These are phyloP conservation scores for Alviniconcha strummeri DNA, from an alignment of 2,888 invertebrate species.

Conservation along the genomic window DNA sequence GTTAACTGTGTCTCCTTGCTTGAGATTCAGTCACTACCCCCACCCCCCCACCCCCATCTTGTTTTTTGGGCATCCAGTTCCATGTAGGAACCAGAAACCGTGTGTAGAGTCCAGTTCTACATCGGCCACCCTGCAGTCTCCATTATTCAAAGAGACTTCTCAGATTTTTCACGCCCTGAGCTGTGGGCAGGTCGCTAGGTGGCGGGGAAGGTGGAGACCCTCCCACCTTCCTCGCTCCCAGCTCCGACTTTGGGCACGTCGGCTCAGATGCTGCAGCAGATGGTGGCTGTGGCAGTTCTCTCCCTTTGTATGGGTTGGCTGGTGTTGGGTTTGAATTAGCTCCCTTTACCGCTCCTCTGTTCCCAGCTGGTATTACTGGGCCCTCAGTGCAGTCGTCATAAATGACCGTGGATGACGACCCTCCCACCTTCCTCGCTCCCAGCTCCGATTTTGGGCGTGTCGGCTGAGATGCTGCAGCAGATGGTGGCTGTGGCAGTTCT, in stretches of 20 bases:
- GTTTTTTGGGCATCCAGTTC: no score
- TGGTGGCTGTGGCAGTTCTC: not conserved
- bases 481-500: not conserved
- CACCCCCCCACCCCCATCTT: no score
- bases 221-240: not conserved
- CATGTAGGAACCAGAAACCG: no score
- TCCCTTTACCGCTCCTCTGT: no score
- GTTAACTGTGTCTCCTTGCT: no score
- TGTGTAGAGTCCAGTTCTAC: not conserved
- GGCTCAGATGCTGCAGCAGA: not conserved
- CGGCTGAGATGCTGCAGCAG: not conserved
- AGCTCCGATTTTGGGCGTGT: not conserved
- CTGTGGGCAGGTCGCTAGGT: no score
- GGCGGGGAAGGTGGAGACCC: not conserved
- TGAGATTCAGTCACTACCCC: no score
- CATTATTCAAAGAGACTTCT: not conserved
- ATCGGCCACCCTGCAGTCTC: not conserved
- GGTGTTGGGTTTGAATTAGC: no score
- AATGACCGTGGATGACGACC: no score
- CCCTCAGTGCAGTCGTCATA: no score
- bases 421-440: not conserved
- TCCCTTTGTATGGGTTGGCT: not conserved
- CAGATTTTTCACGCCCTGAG: not conserved
- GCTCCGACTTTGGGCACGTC: not conserved
- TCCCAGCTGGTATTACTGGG: no score